Evolutionary conservation across 2,113 vertebrate genomes (phyloP), one percentile per base, ranked within the genome.

Genomic region (Fulmarus glacialis): DNA sequence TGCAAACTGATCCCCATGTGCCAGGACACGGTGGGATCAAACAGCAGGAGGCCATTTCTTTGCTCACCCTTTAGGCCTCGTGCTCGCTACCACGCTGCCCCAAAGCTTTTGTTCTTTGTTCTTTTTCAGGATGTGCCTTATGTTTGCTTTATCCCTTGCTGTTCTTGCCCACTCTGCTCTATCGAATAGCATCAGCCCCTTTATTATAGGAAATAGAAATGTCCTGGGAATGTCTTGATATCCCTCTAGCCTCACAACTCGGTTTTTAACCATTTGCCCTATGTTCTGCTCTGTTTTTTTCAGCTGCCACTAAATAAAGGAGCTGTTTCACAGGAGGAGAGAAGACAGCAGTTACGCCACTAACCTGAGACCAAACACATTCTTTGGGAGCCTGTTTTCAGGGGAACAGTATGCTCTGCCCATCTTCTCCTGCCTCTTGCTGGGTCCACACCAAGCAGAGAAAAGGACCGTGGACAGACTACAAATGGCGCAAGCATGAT

Each of bases 131-230:
- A 90, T 92, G 79, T 95, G 86, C 85, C 30, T 68, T 10, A 1
- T 87, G 85, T 95, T 97, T 96, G 72, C 83, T 92, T 91, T 87
- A 83, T 87, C 87, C 89, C 72, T 94, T 8, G 36, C 94, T 97
- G 94, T 3, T 94, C 83, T 89, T 95, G 75, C 67, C 74, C 34
- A 43, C 50, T 90, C 72, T 55, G 71, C 87, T 84, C 81, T 63
- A 84, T 82, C 50, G 67, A 58, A 87, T 6, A 78, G 47, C 55
- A 87, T 71, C 77, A 74, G 34, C 9, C 64, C 30, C 68, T 84
- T 95, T 74, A 66, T 42, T 47, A 50, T 17, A 81, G 75, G 82
- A 86, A 89, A 74, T 23, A 81, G 72, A 72, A 93, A 87, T 30
- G 56, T 71, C 75, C 38, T 29, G 43, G 64, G 87, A 84, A 81